Evolutionary conservation across 2,888 invertebrate genomes (phyloP).

Genomic region (Netelia fuscicornis): DNA sequence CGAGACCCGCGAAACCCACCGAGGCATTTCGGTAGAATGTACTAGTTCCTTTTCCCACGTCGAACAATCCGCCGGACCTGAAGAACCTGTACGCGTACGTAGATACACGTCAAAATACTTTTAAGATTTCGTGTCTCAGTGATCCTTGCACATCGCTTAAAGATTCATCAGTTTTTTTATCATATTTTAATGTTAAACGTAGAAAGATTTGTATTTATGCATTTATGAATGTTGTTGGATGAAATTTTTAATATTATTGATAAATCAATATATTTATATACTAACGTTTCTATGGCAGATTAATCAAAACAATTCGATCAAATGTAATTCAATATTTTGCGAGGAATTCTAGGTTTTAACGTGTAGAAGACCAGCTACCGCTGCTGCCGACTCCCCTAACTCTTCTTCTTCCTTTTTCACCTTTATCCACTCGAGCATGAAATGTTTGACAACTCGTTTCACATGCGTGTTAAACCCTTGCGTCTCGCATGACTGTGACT

Average conservation of each 20-base stretch:
- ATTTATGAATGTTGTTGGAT: too few relatives aligned
- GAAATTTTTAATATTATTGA: too few relatives aligned
- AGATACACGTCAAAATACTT: neutral
- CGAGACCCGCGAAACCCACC: constrained; percentile 62
- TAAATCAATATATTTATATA: too few relatives aligned
- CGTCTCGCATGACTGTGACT: constrained; percentile 38
- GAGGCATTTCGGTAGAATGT: constrained; percentile 27
- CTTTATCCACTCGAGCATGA: constrained; percentile 72
- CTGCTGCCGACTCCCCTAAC: constrained; percentile 47
- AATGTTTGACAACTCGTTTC: constrained; percentile 77
- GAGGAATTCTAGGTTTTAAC: constrained; percentile 12
- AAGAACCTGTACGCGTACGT: constrained; percentile 2
- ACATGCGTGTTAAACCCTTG: constrained; percentile 69
- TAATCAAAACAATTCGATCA: constrained; percentile 33
- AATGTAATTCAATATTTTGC: constrained; percentile 53
- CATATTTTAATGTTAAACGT: too few relatives aligned
- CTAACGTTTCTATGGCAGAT: neutral
- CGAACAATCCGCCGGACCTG: constrained; percentile 1
- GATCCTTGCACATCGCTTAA: neutral
- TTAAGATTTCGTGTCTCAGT: neutral
- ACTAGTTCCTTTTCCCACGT: constrained; percentile 70
- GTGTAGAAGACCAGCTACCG: constrained; percentile 67
- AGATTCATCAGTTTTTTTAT: too few relatives aligned
- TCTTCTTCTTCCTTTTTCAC: constrained; percentile 12
- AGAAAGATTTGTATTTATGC: too few relatives aligned